These are phyloP conservation scores for Geodia barretti DNA, from an alignment of 37 sponge, comb jelly and placozoan genomes.

Conservation along the genomic window DNA sequence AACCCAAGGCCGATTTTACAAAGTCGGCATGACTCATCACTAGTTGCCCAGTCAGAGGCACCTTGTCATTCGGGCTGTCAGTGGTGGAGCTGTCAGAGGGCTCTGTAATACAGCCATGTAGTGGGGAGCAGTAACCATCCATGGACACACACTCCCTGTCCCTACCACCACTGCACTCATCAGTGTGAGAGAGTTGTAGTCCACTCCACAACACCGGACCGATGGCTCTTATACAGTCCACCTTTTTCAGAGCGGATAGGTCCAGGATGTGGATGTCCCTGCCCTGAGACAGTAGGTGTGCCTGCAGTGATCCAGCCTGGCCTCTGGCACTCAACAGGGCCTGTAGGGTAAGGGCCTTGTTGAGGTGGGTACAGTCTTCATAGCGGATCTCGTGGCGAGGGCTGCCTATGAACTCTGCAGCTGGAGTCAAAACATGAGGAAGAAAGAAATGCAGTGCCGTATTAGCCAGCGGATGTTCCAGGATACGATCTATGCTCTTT, in stretches of 20 bases:
- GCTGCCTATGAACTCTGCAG: conserved; percentile 26
- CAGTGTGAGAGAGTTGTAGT: background rate
- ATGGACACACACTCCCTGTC: background rate
- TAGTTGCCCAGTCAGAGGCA: conserved; percentile 28
- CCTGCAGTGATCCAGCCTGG: conserved; percentile 66
- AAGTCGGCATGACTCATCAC: conserved; percentile 56
- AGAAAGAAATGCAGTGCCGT: conserved; percentile 33
- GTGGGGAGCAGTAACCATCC: conserved; percentile 60
- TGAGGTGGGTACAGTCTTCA: conserved; percentile 80
- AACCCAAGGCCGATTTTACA: background rate
- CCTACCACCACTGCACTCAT: background rate
- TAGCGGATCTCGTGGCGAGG: conserved; percentile 47
- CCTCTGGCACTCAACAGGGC: conserved; percentile 32
- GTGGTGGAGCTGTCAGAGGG: background rate
- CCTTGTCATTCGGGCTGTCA: conserved; percentile 1
- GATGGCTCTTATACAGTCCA: conserved; percentile 19
- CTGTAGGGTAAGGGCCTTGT: conserved; percentile 71
- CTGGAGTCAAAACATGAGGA: background rate
- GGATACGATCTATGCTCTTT: background rate
- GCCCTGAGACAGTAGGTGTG: conserved; percentile 72
- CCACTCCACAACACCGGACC: conserved; percentile 30
- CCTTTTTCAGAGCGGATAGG: conserved; percentile 17
- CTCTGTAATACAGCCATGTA: conserved; percentile 67
- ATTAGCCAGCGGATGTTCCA: background rate
- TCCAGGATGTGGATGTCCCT: conserved; percentile 30